phyloP scores from a whole-genome alignment of 2,113 vertebrate species.

The Gambusia holbrooki region DNA sequence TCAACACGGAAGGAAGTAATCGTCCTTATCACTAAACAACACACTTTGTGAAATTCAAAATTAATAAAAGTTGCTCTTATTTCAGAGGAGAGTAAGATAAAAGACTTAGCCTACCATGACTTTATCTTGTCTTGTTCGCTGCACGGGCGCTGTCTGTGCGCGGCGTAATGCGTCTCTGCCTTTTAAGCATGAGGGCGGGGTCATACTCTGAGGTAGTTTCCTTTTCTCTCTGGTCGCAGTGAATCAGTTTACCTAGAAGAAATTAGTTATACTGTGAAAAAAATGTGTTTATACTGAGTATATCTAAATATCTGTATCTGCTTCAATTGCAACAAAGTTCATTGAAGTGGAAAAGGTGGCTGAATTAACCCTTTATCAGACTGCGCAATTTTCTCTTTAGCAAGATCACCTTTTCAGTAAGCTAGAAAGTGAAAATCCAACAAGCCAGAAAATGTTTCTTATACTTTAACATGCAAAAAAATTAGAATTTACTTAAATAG shows the following conservation, averaged over 20 bases:
- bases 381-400: not conserved
- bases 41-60: not conserved
- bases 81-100: not conserved
- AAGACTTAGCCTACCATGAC: not conserved
- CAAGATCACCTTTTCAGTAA: not conserved
- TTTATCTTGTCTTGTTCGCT: not conserved
- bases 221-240: too few relatives aligned
- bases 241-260: not conserved
- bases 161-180: too few relatives aligned
- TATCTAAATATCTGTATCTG: not conserved
- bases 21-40: not conserved
- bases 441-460: not conserved
- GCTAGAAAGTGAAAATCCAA: not conserved
- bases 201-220: not conserved
- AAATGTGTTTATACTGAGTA: not conserved
- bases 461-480: not conserved
- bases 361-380: not conserved
- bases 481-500: not conserved
- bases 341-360: not conserved
- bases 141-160: too few relatives aligned
- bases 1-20: too few relatives aligned
- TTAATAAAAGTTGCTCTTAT: not conserved
- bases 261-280: not conserved
- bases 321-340: not conserved
- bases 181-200: too few relatives aligned